phyloP scores from a whole-genome alignment of 2,113 vertebrate genomes.

The Chlamydotis undulata region DNA sequence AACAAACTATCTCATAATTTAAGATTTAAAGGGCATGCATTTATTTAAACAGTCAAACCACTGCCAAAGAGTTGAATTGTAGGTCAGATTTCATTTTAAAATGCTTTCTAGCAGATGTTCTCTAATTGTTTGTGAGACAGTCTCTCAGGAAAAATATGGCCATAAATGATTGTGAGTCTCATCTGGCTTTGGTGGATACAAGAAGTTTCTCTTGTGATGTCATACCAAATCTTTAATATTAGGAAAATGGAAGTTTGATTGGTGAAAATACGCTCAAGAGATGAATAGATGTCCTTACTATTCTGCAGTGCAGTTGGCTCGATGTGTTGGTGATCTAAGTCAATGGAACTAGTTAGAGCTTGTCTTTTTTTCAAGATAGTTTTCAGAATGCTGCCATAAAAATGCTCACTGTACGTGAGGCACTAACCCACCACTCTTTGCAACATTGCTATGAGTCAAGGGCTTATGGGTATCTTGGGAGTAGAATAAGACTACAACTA shows the following conservation, averaged over 20 bases:
- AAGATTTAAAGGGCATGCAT: constrained; percentile 84
- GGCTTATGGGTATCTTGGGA: neutral
- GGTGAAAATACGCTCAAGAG: constrained; percentile 41
- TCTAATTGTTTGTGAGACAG: constrained; percentile 74
- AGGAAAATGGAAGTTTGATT: constrained; percentile 31
- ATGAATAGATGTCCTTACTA: constrained; percentile 28
- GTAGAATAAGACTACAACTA: neutral
- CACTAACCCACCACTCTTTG: fast-evolving
- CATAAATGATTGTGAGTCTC: constrained; percentile 51
- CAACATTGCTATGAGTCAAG: neutral
- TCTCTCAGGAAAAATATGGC: constrained; percentile 65
- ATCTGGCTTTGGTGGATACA: constrained; percentile 29
- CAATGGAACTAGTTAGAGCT: neutral
- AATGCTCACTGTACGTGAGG: neutral
- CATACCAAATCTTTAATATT: constrained; percentile 53
- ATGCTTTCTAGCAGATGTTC: constrained; percentile 76
- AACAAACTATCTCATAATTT: constrained; percentile 86
- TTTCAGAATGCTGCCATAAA: neutral
- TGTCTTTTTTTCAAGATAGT: neutral
- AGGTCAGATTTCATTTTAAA: constrained; percentile 80
- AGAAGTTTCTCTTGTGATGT: constrained; percentile 58
- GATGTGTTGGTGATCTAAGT: constrained; percentile 24
- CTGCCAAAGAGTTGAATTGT: constrained; percentile 78
- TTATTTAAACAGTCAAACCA: constrained; percentile 75
- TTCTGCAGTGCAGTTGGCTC: constrained; percentile 16